Evolutionary conservation across 2,797 vertebrate genomes (phyloP).

Genomic region (Notamacropus eugenii): DNA sequence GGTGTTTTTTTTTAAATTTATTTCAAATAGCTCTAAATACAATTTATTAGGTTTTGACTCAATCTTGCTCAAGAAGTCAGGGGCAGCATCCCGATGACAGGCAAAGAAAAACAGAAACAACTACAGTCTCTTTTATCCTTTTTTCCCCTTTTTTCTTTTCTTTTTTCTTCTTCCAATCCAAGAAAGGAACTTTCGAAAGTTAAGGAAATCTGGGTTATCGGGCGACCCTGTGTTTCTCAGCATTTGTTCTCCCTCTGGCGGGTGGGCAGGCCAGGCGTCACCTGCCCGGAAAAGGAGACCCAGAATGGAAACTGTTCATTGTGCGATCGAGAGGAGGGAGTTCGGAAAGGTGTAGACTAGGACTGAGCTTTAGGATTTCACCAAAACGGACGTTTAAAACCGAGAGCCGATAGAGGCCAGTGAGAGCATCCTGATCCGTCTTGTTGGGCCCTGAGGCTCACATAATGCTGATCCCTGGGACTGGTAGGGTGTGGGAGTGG

Average conservation of each 20-base stretch:
- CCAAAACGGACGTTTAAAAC: not conserved
- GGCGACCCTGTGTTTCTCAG: not conserved
- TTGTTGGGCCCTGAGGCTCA: not conserved
- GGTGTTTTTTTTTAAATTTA: slow-evolving; percentile 57
- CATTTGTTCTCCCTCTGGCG: not conserved
- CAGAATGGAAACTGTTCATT: not conserved
- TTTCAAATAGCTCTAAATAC: slow-evolving; percentile 71
- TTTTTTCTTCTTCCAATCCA: not conserved
- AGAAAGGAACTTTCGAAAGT: slow-evolving; percentile 52
- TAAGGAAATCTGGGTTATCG: not conserved
- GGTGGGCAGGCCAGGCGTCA: not conserved
- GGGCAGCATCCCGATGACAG: not conserved
- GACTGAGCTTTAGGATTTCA: not conserved
- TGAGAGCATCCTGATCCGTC: not conserved
- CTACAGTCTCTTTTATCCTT: not conserved
- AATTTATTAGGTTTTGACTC: slow-evolving; percentile 69
- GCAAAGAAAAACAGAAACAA: not conserved
- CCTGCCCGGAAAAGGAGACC: not conserved
- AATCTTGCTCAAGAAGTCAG: slow-evolving; percentile 28
- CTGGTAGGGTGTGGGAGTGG: not conserved
- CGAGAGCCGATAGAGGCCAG: not conserved
- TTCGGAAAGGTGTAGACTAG: not conserved
- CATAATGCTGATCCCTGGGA: not conserved
- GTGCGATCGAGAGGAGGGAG: not conserved
- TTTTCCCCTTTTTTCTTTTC: not conserved